Base-by-base conservation (phyloP, 2,888 invertebrate species). In the Melieria picta region DNA sequence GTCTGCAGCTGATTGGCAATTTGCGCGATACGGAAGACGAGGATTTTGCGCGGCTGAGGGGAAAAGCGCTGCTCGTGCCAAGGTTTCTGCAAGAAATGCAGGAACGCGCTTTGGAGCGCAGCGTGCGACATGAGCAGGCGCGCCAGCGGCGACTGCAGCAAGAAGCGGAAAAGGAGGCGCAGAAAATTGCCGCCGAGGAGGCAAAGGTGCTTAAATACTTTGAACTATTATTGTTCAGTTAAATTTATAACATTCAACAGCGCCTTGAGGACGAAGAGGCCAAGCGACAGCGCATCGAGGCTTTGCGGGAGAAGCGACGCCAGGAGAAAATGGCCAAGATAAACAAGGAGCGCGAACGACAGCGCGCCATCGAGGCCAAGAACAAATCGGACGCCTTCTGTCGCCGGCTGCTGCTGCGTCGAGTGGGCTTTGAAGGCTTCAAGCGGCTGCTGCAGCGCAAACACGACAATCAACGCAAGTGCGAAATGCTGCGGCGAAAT, bases 11-110 rank as follows among this genome's bases (percentile, higher is more conserved):
- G 0, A 84, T 85, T 56, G 86, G 83, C 16, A 84, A 83, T 72
- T 74, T 86, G 4, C 83, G 83, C 2, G 86, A 86, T 73, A 79
- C 81, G 0, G 85, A 85, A 48, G 85, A 85, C n/a, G 80, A 83
- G 11, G 83, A 84, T 60, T 76, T 82, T 43, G 78, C 81, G 6
- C 76, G 81, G 3, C 73, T 87, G 1, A 84, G 84, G 69, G 87
- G 87, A 10, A 84, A 78, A 71, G 83, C 86, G 0, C 65, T 86
- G 71, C 71, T 84, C 7, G 90, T 91, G 52, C 93, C 93, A 4
- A 91, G 90, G 81, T 91, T 93, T 81, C 82, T 93, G 60, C 89
- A 90, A 82, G 89, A 91, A 82, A 93, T 94, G 92, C 92, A 93
- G 80, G 90, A 91, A 71, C 89, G 93, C 73, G 93, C 93, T 0